Evolutionary conservation across 2,888 invertebrate species (phyloP), one percentile per base, ranked within the genome.

Genomic region (Syritta pipiens): DNA sequence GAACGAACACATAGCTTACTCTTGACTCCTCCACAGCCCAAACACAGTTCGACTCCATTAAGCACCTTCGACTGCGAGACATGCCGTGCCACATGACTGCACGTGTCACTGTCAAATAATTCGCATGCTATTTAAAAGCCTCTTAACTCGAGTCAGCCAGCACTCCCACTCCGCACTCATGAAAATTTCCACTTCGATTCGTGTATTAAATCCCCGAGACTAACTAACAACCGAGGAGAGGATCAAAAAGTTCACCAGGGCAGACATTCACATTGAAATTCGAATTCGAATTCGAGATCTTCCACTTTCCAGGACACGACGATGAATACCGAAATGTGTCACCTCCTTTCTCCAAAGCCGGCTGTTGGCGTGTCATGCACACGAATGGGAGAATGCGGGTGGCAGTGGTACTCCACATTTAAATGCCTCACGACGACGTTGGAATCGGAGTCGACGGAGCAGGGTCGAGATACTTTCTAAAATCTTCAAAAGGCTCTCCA

Each of bases 241-340:
- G 69, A 69, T 76, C 63, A 76, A 37, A 76, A 76, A 69, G 69
- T 69, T 76, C 76, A 69, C 22, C 51, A n/a, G 42, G 48, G 57
- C n/a, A n/a, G n/a, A n/a, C n/a, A n/a, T n/a, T n/a, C 57, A 59
- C 60, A 55, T 62, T 62, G 22, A 26, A 62, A 60, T 42, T 28
- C 44, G 17, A 17, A 59, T 51, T 69, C 69, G 19, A 37, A 37
- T 37, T 49, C 69, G n/a, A n/a, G n/a, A n/a, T n/a, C n/a, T n/a
- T n/a, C 48, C 69, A 63, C 63, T 76, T 63, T 51, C 30, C 75
- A 55, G 60, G 75, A 62, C 55, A 57, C 63, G 44, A 14, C 49
- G 35, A 57, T 69, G 69, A 69, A 76, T 57, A 51, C 69, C 51
- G 19, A 63, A 69, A 69, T 28, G 55, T 69, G 76, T 76, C 69